Evolutionary conservation across 2,113 vertebrate species (phyloP), one percentile per base, ranked within the genome.

Genomic region (Nothocercus julius): DNA sequence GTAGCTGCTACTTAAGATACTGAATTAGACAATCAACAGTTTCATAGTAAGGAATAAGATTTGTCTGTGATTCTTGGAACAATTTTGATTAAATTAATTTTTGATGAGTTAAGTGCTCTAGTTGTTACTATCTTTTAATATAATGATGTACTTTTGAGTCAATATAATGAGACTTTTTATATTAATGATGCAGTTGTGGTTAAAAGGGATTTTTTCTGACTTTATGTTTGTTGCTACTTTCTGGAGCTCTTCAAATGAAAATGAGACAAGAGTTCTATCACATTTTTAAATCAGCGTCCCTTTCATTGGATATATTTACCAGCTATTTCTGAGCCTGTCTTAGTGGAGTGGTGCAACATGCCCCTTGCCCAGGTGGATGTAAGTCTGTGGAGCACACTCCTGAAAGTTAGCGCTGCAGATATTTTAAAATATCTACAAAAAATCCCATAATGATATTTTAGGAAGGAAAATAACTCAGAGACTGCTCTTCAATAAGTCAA

Each of bases 211-310:
- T 13, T 69, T 47, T 47, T 7, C 16, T 45, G 14, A 21, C 13
- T 16, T 49, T 79, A 42, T 42, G 3, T 21, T 68, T 47, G 24
- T 53, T 54, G 9, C 12, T 42, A 2, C 11, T 72, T 80, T 72
- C 73, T 63, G 13, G 36, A 83, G 22, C 11, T 78, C 6, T 62
- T 74, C 56, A 70, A n/a, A 49, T 63, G 5, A 8, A 81, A 74
- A 6, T 15, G 27, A 32, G 13, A 32, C 27, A 42, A 1, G 0
- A 22, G 61, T 3, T 72, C 0, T 27, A 27, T 53, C 7, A 51
- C 8, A 32, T 11, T 76, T 58, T 80, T 32, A 59, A 73, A 72
- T 19, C 16, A 44, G 9, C 36, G 15, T 77, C 7, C 9, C 30
- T 67, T 42, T 40, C 13, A 34, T 7, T 54, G 6, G 22, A 20